These are phyloP conservation scores for Rhaphigaster nebulosa DNA, from an alignment of 2,888 invertebrate genomes.

Conservation along the genomic window DNA sequence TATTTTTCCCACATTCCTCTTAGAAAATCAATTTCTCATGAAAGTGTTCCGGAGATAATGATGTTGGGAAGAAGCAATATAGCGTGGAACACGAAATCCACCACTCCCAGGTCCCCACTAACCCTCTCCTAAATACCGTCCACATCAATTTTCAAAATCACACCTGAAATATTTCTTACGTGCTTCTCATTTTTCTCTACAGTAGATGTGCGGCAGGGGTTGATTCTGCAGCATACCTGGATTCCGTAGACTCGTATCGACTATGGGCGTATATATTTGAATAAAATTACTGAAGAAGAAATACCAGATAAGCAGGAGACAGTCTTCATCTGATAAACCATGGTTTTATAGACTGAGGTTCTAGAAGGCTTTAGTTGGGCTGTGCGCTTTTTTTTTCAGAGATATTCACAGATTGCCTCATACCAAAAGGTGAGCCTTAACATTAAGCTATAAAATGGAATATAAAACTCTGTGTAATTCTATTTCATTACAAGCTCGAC, in stretches of 20 bases:
- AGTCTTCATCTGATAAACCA: not conserved
- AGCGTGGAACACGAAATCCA: slow-evolving; percentile 17
- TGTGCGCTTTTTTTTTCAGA: not conserved
- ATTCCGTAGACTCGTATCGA: not conserved
- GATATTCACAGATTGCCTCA: not conserved
- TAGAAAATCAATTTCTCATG: slow-evolving; percentile 16
- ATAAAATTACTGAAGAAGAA: not conserved
- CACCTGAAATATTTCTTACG: slow-evolving; percentile 3
- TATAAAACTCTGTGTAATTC: not conserved
- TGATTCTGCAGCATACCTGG: not conserved
- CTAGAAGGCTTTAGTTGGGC: not conserved
- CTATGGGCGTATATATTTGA: not conserved
- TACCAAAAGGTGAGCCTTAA: not conserved
- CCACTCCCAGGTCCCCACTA: not conserved
- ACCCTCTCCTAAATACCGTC: slow-evolving; percentile 5
- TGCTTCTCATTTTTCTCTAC: not conserved
- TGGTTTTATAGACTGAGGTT: not conserved
- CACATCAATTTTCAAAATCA: slow-evolving; percentile 12
- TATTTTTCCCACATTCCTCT: slow-evolving; percentile 6
- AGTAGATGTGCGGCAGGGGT: not conserved
- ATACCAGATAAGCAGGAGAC: not conserved
- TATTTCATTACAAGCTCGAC: not conserved
- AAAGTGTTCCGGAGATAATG: slow-evolving; percentile 8
- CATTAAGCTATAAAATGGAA: not conserved
- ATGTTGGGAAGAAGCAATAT: slow-evolving; percentile 9